phyloP scores from a whole-genome alignment of 1,140 invertebrate species.

The Apis mellifera region DNA sequence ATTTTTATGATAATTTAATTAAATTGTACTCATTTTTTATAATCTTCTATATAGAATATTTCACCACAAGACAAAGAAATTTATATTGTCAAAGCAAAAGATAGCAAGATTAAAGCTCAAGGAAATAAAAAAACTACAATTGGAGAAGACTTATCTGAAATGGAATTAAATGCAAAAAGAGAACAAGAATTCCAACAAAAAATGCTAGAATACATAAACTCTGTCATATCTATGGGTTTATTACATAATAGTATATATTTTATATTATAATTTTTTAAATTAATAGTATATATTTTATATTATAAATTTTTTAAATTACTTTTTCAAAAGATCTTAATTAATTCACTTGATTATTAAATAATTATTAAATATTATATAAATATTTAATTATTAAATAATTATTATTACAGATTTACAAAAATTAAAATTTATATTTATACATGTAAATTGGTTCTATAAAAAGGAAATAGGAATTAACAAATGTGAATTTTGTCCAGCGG shows the following conservation, averaged over 20 bases:
- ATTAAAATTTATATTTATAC: conserved; percentile 76
- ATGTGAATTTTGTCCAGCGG: conserved; percentile 75
- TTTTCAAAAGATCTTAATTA: conserved; percentile 7
- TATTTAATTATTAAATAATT: no score
- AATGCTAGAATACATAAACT: conserved; percentile 65
- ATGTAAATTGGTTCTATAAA: conserved; percentile 77
- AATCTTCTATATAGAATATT: conserved; percentile 50
- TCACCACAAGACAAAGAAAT: conserved; percentile 42
- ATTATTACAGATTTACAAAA: conserved; percentile 43
- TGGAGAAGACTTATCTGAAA: conserved; percentile 59
- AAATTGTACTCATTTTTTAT: not conserved
- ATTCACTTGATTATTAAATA: conserved; percentile 10
- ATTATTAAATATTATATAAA: no score
- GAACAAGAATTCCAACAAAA: conserved; percentile 51
- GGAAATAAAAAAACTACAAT: conserved; percentile 53
- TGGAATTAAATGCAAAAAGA: conserved; percentile 33
- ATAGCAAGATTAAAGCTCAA: conserved; percentile 36
- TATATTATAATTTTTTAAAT: conserved; percentile 3
- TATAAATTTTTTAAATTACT: conserved; percentile 9
- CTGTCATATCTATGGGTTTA: conserved; percentile 30
- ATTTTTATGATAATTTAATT: not conserved
- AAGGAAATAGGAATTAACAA: conserved; percentile 52
- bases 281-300: conserved; percentile 44
- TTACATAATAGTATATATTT: conserved; percentile 50
- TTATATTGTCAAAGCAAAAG: conserved; percentile 57